A percentile compares a stretch with the other conserved stretches of the same genome.
These are phyloP conservation scores for Andrena bicolor DNA, from an alignment of 2,888 invertebrate species.

Conservation along the genomic window DNA sequence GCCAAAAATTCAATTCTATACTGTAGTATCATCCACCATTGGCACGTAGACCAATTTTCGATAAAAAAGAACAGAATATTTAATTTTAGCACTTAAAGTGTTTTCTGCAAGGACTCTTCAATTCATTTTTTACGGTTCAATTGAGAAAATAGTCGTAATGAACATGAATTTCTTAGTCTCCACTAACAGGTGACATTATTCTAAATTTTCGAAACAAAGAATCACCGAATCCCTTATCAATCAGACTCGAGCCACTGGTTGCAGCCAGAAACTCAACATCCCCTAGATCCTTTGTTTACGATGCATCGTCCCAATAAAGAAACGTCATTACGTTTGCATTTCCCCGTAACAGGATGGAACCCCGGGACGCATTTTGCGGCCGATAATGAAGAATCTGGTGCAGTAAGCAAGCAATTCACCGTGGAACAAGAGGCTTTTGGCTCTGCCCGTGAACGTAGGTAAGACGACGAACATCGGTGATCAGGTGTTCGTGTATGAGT, in stretches of 20 bases:
- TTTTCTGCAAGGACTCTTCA: no score
- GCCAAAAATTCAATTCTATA: no score
- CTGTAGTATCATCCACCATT: no score
- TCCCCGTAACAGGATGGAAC: neutral
- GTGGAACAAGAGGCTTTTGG: slow-evolving; percentile 16
- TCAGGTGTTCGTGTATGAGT: slow-evolving; percentile 51
- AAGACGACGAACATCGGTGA: slow-evolving; percentile 30
- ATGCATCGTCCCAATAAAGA: neutral
- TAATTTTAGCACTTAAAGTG: no score
- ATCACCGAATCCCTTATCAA: no score
- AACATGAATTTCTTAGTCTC: no score
- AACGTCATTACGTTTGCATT: slow-evolving; percentile 3
- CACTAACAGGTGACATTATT: no score
- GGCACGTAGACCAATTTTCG: no score
- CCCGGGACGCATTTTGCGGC: neutral
- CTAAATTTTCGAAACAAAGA: no score
- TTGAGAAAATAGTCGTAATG: no score
- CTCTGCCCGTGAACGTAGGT: slow-evolving; percentile 20
- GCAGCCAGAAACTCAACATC: neutral
- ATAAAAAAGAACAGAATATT: no score
- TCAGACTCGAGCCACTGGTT: neutral
- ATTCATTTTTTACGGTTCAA: no score
- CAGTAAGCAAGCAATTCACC: neutral
- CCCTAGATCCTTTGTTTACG: neutral
- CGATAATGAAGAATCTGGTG: slow-evolving; percentile 17